phyloP scores from a whole-genome alignment of 1,140 invertebrate genomes.

The Holotrichia oblita region DNA sequence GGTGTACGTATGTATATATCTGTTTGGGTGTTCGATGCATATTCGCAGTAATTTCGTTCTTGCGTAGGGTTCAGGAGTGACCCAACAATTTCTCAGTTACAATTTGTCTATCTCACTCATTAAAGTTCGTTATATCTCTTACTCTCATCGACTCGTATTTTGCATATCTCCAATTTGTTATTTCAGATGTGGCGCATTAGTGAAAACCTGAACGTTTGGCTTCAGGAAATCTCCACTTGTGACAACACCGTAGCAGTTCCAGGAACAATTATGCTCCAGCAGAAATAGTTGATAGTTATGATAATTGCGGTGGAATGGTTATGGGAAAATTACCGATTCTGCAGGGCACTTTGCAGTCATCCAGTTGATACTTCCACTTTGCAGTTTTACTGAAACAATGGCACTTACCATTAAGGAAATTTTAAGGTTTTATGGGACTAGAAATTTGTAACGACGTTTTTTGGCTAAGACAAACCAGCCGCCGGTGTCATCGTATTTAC shows the following conservation, averaged over 20 bases:
- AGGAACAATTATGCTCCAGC: background rate
- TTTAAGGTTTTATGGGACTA: no score
- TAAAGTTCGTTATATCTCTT: background rate
- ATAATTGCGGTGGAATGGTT: constrained; percentile 18
- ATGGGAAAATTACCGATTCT: background rate
- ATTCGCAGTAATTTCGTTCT: constrained; percentile 35
- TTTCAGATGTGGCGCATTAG: constrained; percentile 29
- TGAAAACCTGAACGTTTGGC: constrained; percentile 25
- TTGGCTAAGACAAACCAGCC: no score
- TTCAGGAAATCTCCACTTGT: constrained; percentile 20
- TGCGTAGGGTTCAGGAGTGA: constrained; percentile 24
- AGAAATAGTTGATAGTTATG: constrained; percentile 33
- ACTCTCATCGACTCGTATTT: background rate
- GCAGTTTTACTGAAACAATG: background rate
- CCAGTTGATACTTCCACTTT: background rate
- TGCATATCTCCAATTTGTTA: constrained; percentile 35
- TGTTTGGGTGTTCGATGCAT: constrained; percentile 31
- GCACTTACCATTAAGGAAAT: no score
- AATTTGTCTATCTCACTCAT: constrained; percentile 11
- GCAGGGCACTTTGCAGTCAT: background rate
- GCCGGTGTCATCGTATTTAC: no score
- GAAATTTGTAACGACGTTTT: no score
- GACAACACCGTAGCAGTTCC: constrained; percentile 1
- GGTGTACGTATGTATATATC: background rate
- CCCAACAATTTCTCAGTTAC: background rate